These are phyloP conservation scores for Gadopsis marmoratus DNA, from an alignment of 2,797 vertebrate species.

Conservation along the genomic window DNA sequence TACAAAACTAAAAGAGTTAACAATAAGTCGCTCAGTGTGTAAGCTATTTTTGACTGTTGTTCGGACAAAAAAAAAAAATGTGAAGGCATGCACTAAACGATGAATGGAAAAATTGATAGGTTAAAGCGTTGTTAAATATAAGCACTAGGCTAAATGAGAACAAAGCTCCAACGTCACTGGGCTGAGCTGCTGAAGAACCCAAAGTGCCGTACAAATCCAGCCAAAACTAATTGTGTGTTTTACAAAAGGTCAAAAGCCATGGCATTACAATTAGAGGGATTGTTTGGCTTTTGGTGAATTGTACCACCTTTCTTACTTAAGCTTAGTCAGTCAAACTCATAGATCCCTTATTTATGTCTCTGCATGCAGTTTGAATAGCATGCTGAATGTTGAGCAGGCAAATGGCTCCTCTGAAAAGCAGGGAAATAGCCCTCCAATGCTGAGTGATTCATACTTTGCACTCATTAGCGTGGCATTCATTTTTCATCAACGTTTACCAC, in stretches of 20 bases:
- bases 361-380: neutral
- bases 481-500: slow-evolving; percentile 32
- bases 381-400: neutral
- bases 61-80: neutral
- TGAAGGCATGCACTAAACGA: neutral
- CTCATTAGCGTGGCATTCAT: slow-evolving; percentile 44
- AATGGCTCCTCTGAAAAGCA: slow-evolving; percentile 20
- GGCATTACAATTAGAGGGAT: neutral
- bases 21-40: neutral
- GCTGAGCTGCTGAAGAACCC: neutral
- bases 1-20: neutral
- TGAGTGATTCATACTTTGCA: slow-evolving; percentile 26
- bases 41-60: neutral
- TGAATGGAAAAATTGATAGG: neutral
- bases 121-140: neutral
- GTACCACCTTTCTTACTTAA: neutral
- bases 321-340: neutral
- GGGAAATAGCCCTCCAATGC: slow-evolving; percentile 2
- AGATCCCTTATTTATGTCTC: neutral
- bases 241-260: neutral
- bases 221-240: neutral
- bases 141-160: neutral
- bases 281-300: neutral
- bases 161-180: neutral
- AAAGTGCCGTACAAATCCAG: neutral